Evolutionary conservation across 2,888 invertebrate species (phyloP).

Genomic region (Heliconius hortense): DNA sequence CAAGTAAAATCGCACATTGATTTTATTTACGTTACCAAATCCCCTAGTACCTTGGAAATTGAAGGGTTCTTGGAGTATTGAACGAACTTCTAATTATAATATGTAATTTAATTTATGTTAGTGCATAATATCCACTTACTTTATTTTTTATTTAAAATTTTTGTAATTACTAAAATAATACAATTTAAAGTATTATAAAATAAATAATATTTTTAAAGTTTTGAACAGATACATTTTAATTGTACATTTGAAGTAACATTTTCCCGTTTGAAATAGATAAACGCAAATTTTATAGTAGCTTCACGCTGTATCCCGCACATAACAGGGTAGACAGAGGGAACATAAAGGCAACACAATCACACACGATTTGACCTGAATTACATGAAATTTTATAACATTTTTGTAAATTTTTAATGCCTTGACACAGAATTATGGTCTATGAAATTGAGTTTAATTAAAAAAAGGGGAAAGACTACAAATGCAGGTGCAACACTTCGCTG

Average conservation of each 20-base stretch:
- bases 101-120: neutral
- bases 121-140: neutral
- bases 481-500: neutral
- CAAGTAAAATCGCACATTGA: neutral
- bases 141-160: too few species aligned
- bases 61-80: neutral
- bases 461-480: neutral
- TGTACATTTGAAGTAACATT: too few species aligned
- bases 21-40: constrained; percentile 11
- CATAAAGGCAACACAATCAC: too few species aligned
- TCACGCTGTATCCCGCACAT: too few species aligned
- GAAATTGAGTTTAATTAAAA: neutral
- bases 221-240: too few species aligned
- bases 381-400: neutral
- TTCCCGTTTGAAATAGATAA: neutral
- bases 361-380: too few species aligned
- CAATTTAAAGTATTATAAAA: too few species aligned
- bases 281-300: neutral
- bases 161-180: too few species aligned
- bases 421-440: too few species aligned
- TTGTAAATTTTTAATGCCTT: too few species aligned
- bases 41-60: neutral
- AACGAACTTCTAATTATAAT: neutral
- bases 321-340: too few species aligned
- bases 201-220: too few species aligned